Conservation (phyloP, 2,113 vertebrate species). For the Calonectris borealis region DNA sequence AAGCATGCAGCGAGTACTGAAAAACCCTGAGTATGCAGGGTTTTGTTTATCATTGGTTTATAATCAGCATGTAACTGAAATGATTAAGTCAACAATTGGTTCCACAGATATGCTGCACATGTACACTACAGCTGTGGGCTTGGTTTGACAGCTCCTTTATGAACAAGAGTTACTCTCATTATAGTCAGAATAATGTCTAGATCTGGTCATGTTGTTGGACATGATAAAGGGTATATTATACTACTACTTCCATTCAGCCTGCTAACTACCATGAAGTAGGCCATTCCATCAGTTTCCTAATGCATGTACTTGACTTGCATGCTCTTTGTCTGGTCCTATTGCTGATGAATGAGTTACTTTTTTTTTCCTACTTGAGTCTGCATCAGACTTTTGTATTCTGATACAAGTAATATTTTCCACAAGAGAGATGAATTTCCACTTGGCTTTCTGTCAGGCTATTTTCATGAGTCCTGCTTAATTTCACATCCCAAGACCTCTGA, state of each 20-base stretch:
- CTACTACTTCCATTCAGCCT: background rate
- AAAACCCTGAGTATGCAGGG: background rate
- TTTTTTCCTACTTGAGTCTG: background rate
- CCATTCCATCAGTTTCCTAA: background rate
- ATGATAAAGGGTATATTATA: background rate
- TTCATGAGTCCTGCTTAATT: background rate
- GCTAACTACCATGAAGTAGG: background rate
- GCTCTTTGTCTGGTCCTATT: background rate
- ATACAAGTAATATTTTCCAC: background rate
- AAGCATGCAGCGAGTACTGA: accelerated
- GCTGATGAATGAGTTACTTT: background rate
- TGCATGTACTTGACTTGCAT: background rate
- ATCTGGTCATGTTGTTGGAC: background rate
- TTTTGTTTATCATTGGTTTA: background rate
- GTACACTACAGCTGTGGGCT: background rate
- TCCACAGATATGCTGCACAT: background rate
- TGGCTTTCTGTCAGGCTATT: background rate
- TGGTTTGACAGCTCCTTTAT: background rate
- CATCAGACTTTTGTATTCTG: background rate
- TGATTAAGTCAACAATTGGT: background rate
- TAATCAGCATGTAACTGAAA: background rate
- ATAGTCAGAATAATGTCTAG: background rate
- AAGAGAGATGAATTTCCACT: background rate
- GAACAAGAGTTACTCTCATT: background rate
- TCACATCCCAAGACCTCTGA: background rate